Percentiles rank a stretch among this genome's conserved stretches.
Conservation (phyloP, 2,888 invertebrate species). For the Crioceris asparagi region DNA sequence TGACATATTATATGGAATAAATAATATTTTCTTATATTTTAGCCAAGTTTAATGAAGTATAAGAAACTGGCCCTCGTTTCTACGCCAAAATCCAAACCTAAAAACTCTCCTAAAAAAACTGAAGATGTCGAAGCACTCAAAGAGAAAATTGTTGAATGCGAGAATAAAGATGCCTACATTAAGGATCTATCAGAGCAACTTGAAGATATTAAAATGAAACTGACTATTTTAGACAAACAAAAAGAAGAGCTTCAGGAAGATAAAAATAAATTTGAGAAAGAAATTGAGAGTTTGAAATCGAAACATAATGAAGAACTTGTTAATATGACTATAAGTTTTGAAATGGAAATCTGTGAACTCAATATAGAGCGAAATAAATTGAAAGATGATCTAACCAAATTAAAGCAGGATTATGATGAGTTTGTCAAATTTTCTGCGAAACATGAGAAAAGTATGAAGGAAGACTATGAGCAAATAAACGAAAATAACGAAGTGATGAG, state of each 20-base stretch:
- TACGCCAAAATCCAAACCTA: slow-evolving; percentile 16
- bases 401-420: slow-evolving; percentile 1
- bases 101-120: slow-evolving; percentile 7
- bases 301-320: slow-evolving; percentile 36
- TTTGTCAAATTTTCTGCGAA: slow-evolving; percentile 5
- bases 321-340: slow-evolving; percentile 34
- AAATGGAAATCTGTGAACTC: slow-evolving; percentile 37
- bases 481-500: slow-evolving; percentile 11
- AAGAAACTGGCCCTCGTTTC: slow-evolving; percentile 11
- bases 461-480: slow-evolving; percentile 13
- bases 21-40: slow-evolving; percentile 18
- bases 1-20: slow-evolving; percentile 2
- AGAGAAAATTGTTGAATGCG: slow-evolving; percentile 44
- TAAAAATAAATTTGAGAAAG: slow-evolving; percentile 34
- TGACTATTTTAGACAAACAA: slow-evolving; percentile 36
- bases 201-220: slow-evolving; percentile 41
- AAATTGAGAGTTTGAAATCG: slow-evolving; percentile 37
- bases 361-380: slow-evolving; percentile 32
- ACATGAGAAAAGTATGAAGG: neutral
- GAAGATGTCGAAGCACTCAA: slow-evolving; percentile 36
- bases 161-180: slow-evolving; percentile 42
- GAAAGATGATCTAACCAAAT: slow-evolving; percentile 1
- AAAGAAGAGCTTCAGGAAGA: slow-evolving; percentile 34
- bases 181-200: slow-evolving; percentile 41
- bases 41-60: slow-evolving; percentile 29